Evolutionary conservation across 2,113 vertebrate species (phyloP).

Genomic region (Brienomyrus brachyistius): DNA sequence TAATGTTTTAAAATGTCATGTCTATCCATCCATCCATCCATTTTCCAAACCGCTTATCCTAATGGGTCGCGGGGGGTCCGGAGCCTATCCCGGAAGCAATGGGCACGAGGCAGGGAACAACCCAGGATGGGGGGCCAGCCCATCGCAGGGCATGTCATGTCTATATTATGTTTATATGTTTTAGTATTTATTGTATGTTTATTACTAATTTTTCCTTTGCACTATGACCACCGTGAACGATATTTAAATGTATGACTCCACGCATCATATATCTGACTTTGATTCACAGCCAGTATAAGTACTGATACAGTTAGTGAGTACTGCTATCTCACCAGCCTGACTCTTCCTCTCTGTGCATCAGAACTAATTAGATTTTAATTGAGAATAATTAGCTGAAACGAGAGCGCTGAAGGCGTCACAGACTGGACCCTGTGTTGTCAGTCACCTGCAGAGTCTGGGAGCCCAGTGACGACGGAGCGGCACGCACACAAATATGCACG

Average conservation of each 20-base stretch:
- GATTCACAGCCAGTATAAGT: not conserved
- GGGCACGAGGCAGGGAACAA: no score
- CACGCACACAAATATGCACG: conserved; percentile 13
- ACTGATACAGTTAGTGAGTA: not conserved
- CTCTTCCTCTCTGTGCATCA: conserved; percentile 21
- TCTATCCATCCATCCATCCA: no score
- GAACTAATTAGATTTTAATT: conserved; percentile 43
- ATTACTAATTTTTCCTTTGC: not conserved
- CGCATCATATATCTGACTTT: not conserved
- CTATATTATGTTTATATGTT: not conserved
- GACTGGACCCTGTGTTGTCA: not conserved
- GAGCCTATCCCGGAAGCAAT: no score
- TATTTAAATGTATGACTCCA: not conserved
- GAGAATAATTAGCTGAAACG: conserved; percentile 41
- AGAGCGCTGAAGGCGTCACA: conserved; percentile 1
- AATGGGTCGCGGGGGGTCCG: no score
- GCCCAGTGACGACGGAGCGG: conserved; percentile 11
- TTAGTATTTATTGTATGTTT: not conserved
- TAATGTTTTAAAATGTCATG: no score
- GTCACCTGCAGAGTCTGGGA: not conserved
- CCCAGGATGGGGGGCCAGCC: no score
- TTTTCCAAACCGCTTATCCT: no score
- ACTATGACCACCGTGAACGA: not conserved
- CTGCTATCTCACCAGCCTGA: not conserved
- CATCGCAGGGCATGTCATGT: no score